Conservation (phyloP, 2,113 vertebrate genomes). For the Macroglossus sobrinus region DNA sequence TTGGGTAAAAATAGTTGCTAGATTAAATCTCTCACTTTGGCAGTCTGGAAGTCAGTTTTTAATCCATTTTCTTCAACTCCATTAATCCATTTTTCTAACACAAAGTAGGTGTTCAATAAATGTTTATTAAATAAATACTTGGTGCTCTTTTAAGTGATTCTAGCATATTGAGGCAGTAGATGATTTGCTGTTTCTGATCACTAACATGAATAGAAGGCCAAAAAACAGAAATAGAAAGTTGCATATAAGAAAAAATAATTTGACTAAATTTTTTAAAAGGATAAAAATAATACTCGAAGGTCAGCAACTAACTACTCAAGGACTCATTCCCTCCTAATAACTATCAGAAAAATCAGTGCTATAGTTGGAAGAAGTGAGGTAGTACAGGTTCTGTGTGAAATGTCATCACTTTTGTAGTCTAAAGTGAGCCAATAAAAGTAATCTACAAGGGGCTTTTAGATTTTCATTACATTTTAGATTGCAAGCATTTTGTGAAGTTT, state of each 20-base stretch:
- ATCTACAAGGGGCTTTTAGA: conserved; percentile 57
- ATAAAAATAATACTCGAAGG: not conserved
- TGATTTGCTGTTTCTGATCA: not conserved
- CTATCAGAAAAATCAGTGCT: conserved; percentile 25
- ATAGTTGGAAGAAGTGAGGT: conserved; percentile 33
- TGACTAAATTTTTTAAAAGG: not conserved
- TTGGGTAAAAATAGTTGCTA: not conserved
- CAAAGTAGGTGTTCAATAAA: not conserved
- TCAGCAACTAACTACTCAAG: not conserved
- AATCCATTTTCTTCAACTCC: not conserved
- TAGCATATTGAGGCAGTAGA: not conserved
- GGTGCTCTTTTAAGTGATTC: not conserved
- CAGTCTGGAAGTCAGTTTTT: not conserved
- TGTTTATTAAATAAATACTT: not conserved
- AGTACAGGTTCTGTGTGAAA: conserved; percentile 53
- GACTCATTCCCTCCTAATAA: conserved; percentile 10
- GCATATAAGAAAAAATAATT: not conserved
- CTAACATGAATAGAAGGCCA: not conserved
- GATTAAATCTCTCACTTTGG: not conserved
- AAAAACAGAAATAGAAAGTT: conserved; percentile 9
- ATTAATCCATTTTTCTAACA: not conserved
- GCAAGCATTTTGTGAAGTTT: conserved; percentile 43
- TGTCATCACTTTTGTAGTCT: not conserved
- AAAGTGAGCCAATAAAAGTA: conserved; percentile 62
- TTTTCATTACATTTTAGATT: conserved; percentile 67